Conservation (phyloP, 1,140 invertebrate species). For the Thrips palmi region DNA sequence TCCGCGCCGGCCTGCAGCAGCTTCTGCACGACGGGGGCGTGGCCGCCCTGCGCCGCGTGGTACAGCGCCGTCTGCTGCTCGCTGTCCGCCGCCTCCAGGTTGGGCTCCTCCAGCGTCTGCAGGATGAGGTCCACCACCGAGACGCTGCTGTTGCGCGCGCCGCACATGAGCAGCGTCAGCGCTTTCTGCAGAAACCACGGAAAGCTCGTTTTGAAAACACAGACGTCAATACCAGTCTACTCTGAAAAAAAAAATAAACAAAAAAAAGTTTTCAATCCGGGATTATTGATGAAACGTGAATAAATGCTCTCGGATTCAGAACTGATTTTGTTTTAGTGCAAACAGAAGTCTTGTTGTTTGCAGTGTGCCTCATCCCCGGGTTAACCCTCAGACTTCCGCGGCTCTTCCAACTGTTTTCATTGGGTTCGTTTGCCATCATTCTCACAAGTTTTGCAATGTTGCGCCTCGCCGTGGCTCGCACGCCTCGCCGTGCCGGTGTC, state of each 20-base stretch:
- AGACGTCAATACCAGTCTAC: neutral
- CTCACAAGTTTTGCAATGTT: too few relatives aligned
- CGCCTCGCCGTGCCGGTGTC: too few relatives aligned
- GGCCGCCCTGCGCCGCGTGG: slow-evolving; percentile 26
- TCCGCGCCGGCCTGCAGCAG: slow-evolving; percentile 40
- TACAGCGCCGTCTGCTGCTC: slow-evolving; percentile 28
- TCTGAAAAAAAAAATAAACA: neutral
- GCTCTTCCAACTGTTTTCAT: too few relatives aligned
- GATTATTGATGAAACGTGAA: neutral
- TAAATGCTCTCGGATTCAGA: too few relatives aligned
- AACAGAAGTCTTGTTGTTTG: too few relatives aligned
- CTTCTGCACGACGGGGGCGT: slow-evolving; percentile 31
- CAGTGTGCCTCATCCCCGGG: too few relatives aligned
- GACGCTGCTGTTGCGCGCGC: slow-evolving; percentile 39
- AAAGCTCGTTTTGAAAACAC: neutral
- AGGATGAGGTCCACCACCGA: slow-evolving; percentile 40
- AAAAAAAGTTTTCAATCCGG: neutral
- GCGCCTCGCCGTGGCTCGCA: too few relatives aligned
- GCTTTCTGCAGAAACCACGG: slow-evolving; percentile 33
- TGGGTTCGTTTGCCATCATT: too few relatives aligned
- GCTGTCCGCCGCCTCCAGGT: slow-evolving; percentile 36
- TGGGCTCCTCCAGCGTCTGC: slow-evolving; percentile 33
- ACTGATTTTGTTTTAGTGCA: too few relatives aligned
- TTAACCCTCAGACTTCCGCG: too few relatives aligned
- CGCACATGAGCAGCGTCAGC: slow-evolving; percentile 46